Conservation (phyloP, 2,888 invertebrate species). For the Nemotelus pantherinus region DNA sequence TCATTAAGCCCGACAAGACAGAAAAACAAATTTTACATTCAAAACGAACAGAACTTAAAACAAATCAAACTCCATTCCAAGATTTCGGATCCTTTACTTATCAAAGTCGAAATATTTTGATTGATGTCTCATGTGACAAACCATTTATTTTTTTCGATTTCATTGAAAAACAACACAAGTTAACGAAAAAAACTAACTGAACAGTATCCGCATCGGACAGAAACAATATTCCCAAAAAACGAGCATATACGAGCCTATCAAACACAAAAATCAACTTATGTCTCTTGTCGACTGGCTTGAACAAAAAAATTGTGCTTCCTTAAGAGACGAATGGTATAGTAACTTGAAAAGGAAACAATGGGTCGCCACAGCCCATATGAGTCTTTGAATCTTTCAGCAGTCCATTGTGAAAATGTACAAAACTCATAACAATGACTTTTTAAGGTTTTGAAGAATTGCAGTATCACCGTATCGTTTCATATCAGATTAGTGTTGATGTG, state of each 20-base stretch:
- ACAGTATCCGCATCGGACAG: not conserved
- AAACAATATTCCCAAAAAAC: conserved; percentile 1
- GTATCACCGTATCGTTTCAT: conserved; percentile 11
- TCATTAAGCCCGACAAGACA: no score
- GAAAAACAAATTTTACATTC: no score
- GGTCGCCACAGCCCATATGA: conserved; percentile 30
- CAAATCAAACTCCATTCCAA: not conserved
- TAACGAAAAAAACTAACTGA: not conserved
- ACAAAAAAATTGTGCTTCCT: conserved; percentile 1
- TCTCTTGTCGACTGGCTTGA: conserved; percentile 2
- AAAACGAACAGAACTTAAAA: no score
- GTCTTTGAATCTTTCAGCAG: conserved; percentile 30
- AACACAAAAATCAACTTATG: conserved; percentile 11
- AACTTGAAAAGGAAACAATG: conserved; percentile 32
- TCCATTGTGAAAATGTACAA: conserved; percentile 32
- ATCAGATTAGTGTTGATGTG: not conserved
- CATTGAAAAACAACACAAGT: conserved; percentile 7
- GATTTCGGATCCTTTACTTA: not conserved
- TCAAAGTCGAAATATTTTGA: conserved; percentile 24
- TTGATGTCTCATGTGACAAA: conserved; percentile 7
- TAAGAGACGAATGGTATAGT: conserved; percentile 3
- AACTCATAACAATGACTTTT: conserved; percentile 37
- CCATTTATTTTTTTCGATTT: not conserved
- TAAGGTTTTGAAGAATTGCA: conserved; percentile 13
- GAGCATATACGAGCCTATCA: conserved; percentile 10